A percentile compares a stretch with the other conserved stretches of the same genome.
phyloP scores from a whole-genome alignment of 2,888 invertebrate species.

The Machimus atricapillus region DNA sequence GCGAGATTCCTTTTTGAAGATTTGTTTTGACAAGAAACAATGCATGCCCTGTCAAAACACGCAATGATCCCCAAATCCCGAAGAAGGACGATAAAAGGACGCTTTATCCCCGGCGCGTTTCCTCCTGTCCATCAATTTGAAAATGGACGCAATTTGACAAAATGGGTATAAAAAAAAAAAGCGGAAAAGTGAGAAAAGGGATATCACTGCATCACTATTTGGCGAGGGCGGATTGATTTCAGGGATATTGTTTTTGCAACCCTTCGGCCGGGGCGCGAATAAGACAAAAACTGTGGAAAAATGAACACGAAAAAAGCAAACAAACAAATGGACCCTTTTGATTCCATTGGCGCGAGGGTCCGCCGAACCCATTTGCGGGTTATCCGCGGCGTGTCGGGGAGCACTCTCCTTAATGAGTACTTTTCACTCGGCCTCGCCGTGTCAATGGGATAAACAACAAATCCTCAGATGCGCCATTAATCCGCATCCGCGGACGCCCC shows the following conservation, averaged over 20 bases:
- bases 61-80: constrained; percentile 2
- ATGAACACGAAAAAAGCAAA: background rate
- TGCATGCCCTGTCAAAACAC: constrained; percentile 9
- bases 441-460: constrained; percentile 16
- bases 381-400: background rate
- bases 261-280: background rate
- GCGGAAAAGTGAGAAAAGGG: background rate
- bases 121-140: constrained; percentile 6
- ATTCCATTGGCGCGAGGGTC: constrained; percentile 6
- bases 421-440: background rate
- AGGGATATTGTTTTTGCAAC: constrained; percentile 1
- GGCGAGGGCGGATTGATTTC: constrained; percentile 27
- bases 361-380: background rate
- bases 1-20: background rate
- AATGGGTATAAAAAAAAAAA: background rate
- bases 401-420: constrained; percentile 32
- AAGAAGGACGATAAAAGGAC: background rate
- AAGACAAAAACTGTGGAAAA: background rate
- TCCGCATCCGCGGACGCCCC: background rate
- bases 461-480: constrained; percentile 28
- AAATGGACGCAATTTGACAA: constrained; percentile 22
- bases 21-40: constrained; percentile 34
- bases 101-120: background rate
- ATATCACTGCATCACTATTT: constrained; percentile 22
- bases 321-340: background rate